Base-by-base conservation (phyloP, 2,797 vertebrate species). In the Setipinna tenuifilis region DNA sequence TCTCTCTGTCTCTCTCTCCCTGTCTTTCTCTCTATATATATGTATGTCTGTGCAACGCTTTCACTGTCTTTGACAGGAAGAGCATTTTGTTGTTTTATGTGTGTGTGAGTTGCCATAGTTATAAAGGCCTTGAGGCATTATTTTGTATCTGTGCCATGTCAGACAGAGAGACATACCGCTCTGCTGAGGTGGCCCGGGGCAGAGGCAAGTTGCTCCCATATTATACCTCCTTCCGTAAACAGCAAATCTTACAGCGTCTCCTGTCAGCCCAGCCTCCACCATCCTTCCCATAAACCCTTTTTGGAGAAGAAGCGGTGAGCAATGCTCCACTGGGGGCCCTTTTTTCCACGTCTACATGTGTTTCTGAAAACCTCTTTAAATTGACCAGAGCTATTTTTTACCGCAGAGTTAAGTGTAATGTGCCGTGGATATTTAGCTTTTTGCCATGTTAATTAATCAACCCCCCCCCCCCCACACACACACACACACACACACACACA, bases 401-500 rank as follows among this genome's bases (percentile, higher is more conserved):
- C 46, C 59, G 50, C 83, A 75, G 62, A 83, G 62, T 85, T 85
- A 31, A 21, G n/a, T 59, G 82, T 84, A 84, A 86, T 80, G 80
- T 17, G 61, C 82, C 62, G 61, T 84, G 23, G 54, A 9, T 87
- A 82, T 57, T 85, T 86, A 48, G 21, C 59, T 86, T 65, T 68
- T 54, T 85, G 65, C 68, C 71, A 62, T 25, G 83, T 85, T 65
- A 68, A 85, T 85, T 85, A 86, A 86, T 87, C 83, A 82, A 85
- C 68, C 68, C 41, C 28, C 65, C 25, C 23, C 62, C 21, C 65
- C 65, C 23, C 21, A 6, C n/a, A 9, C 7, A 3, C 54, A 57
- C n/a, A n/a, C n/a, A n/a, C n/a, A n/a, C n/a, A n/a, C n/a, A n/a
- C n/a, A 48, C 46, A 48, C 46, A 48, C 46, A 48, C 46, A 3